Base-by-base conservation (phyloP, 30 jellyfish, hydroid and myxozoan species). In the Clytia hemisphaerica region DNA sequence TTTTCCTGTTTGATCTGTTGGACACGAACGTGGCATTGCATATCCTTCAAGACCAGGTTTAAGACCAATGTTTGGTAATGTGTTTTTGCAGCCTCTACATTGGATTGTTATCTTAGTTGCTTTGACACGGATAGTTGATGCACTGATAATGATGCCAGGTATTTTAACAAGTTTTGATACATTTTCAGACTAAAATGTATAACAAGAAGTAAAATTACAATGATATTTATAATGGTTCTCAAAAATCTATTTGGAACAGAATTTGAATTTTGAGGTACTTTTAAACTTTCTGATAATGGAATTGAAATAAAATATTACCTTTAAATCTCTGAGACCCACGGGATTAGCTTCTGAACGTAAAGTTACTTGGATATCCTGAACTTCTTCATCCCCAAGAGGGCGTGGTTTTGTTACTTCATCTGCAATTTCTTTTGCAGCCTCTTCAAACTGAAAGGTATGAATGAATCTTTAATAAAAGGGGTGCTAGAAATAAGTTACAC, bases 141-240 rank as follows among this genome's bases (percentile, higher is more conserved):
- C 99, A 71, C 93, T 92, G 60, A 92, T 80, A 46, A 92, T 85
- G 73, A 92, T 85, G 14, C 99, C 99, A 10, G 94, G 99, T 14
- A 92, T 85, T 55, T 84, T 84, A 0, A 92, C 95, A 68, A 84
- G 66, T 58, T 84, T 76, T 54, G 99, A 92, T 30, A 92, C 99
- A 66, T 83, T 90, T 28, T 83, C 94, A 77, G 95, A 76, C 96
- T 92, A 63, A 24, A 68, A 45, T 44, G 54, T 44, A 44, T 44
- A 14, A 14, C 54, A n/a, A n/a, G n/a, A n/a, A n/a, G n/a, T n/a
- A n/a, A n/a, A n/a, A n/a, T n/a, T n/a, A n/a, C n/a, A n/a, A n/a
- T n/a, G n/a, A n/a, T n/a, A 12, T 10, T 42, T 42, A 10, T 10
- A 42, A 42, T 42, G 12, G 53, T 10, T 42, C 12, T 10, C 12